phyloP scores from a whole-genome alignment of 2,888 invertebrate species.

The Anagyrus pseudococci region DNA sequence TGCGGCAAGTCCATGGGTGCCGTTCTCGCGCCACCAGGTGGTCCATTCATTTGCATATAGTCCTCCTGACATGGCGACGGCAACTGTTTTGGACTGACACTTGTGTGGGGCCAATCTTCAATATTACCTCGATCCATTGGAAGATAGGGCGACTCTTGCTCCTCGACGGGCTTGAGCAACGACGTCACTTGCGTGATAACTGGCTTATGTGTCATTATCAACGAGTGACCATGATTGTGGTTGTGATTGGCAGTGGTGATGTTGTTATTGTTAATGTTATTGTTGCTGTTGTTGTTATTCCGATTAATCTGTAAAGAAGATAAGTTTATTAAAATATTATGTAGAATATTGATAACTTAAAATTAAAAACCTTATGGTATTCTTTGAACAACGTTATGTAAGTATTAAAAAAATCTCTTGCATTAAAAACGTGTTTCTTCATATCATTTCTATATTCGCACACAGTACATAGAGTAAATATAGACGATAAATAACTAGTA shows the following conservation, averaged over 20 bases:
- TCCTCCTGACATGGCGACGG: constrained; percentile 55
- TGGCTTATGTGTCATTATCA: constrained; percentile 51
- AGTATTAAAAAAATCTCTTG: no score
- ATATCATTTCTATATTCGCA: no score
- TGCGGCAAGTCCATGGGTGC: constrained; percentile 60
- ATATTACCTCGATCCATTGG: constrained; percentile 56
- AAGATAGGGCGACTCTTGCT: constrained; percentile 58
- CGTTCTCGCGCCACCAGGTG: constrained; percentile 57
- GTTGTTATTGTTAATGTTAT: constrained; percentile 53
- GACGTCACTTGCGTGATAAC: constrained; percentile 47
- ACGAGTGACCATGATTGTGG: constrained; percentile 52
- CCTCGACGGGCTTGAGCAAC: constrained; percentile 59
- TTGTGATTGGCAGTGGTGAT: constrained; percentile 60
- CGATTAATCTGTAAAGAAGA: constrained; percentile 53
- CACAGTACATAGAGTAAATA: no score
- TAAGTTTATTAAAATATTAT: no score
- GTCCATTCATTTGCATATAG: constrained; percentile 62
- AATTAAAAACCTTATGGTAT: no score
- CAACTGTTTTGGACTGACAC: constrained; percentile 61
- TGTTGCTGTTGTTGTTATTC: constrained; percentile 54
- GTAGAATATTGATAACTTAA: no score
- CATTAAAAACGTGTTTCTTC: no score
- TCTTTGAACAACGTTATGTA: no score
- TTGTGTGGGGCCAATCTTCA: constrained; percentile 54
- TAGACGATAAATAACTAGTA: no score